phyloP scores from a whole-genome alignment of 2,113 vertebrate species.

The Ammodytes marinus region DNA sequence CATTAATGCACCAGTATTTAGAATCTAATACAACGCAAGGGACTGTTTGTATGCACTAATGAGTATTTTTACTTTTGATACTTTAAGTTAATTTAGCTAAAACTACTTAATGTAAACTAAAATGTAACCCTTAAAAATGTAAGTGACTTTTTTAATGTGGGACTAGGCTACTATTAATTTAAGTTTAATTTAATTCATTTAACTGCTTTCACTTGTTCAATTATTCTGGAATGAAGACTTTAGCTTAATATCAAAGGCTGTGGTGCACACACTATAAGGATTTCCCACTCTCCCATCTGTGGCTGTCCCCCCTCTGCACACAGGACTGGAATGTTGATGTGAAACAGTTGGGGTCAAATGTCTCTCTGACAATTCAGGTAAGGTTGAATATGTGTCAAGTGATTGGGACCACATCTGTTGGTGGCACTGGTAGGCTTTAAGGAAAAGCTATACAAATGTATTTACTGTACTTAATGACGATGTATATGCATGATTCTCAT shows the following conservation, averaged over 20 bases:
- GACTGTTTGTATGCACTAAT: neutral
- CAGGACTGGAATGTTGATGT: neutral
- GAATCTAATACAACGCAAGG: neutral
- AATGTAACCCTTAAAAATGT: too few relatives aligned
- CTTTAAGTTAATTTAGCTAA: neutral
- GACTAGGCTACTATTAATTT: too few relatives aligned
- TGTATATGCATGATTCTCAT: conserved; percentile 58
- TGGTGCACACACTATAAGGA: neutral
- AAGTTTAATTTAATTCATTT: too few relatives aligned
- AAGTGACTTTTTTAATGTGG: neutral
- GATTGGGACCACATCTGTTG: neutral
- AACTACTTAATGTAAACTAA: too few relatives aligned
- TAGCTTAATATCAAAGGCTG: neutral
- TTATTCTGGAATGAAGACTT: too few relatives aligned
- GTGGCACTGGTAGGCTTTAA: neutral
- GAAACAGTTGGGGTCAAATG: neutral
- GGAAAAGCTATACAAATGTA: neutral
- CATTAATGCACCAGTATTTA: neutral
- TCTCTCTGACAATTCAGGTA: neutral
- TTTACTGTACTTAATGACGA: conserved; percentile 46
- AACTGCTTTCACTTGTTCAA: neutral
- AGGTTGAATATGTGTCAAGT: conserved; percentile 3
- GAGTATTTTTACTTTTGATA: neutral
- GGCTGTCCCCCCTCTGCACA: conserved; percentile 10
- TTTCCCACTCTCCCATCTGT: conserved; percentile 2